Evolutionary conservation across 1,140 invertebrate species (phyloP).

Genomic region (Scaptomyza montana): DNA sequence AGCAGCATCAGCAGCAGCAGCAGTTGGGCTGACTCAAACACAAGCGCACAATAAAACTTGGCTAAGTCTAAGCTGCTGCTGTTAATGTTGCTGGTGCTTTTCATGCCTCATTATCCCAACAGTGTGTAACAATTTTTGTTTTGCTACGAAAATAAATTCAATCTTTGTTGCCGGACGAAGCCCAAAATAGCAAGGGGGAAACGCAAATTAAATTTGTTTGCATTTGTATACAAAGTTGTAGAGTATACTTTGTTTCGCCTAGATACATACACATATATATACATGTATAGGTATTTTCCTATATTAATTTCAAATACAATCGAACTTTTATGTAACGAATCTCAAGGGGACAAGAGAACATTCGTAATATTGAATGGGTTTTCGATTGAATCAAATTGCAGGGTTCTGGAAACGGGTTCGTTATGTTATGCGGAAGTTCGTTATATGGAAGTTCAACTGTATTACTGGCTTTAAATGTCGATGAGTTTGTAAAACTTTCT

Average conservation of each 20-base stretch:
- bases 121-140: conserved; percentile 63
- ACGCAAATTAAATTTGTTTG: conserved; percentile 55
- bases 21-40: conserved; percentile 36
- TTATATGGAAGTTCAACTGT: too few relatives aligned
- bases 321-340: too few relatives aligned
- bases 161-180: conserved; percentile 8
- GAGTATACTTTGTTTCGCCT: conserved; percentile 1
- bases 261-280: not conserved
- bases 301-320: too few relatives aligned
- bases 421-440: too few relatives aligned
- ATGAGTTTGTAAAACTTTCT: not conserved
- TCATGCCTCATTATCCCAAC: conserved; percentile 70
- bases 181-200: conserved; percentile 3
- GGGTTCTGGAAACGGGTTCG: too few relatives aligned
- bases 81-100: conserved; percentile 29
- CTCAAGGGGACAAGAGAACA: too few relatives aligned
- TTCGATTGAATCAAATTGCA: too few relatives aligned
- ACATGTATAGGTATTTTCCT: too few relatives aligned
- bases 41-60: not conserved
- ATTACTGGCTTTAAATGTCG: not conserved
- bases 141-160: conserved; percentile 39
- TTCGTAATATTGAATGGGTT: too few relatives aligned
- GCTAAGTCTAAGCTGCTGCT: conserved; percentile 5
- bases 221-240: conserved; percentile 34
- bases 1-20: conserved; percentile 43